phyloP scores from a whole-genome alignment of 2,113 vertebrate species.

The Ursus arctos region DNA sequence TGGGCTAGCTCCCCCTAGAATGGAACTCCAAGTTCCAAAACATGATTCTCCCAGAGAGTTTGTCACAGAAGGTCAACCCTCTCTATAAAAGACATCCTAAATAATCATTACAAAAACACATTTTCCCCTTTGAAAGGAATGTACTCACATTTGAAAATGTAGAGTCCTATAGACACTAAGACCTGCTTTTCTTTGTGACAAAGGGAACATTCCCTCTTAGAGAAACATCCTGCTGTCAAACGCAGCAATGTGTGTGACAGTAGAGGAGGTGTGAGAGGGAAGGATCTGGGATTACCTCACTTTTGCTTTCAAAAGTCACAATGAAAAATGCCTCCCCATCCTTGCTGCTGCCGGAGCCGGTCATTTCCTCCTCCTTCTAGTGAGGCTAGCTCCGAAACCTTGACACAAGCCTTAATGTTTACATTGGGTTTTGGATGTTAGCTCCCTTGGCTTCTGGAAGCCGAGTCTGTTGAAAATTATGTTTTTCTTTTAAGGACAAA shows the following conservation, averaged over 20 bases:
- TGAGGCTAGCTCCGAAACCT: conserved; percentile 56
- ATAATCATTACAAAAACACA: conserved; percentile 28
- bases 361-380: neutral
- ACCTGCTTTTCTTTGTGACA: neutral
- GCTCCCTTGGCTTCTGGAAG: conserved; percentile 79
- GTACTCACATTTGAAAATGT: conserved; percentile 13
- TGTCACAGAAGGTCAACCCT: conserved; percentile 67
- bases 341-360: neutral
- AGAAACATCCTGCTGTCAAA: neutral
- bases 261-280: neutral
- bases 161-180: neutral
- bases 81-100: conserved; percentile 48
- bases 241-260: neutral
- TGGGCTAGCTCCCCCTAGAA: conserved; percentile 37
- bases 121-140: neutral
- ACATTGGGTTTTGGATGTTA: conserved; percentile 78
- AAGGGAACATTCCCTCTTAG: neutral
- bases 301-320: conserved; percentile 1
- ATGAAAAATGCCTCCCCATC: neutral
- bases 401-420: conserved; percentile 75
- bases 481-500: conserved; percentile 84
- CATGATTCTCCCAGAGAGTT: conserved; percentile 63
- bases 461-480: conserved; percentile 79
- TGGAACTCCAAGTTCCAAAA: conserved; percentile 73
- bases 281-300: neutral